phyloP scores from a whole-genome alignment of 2,888 invertebrate genomes.

The Alloscopus bannaensis region DNA sequence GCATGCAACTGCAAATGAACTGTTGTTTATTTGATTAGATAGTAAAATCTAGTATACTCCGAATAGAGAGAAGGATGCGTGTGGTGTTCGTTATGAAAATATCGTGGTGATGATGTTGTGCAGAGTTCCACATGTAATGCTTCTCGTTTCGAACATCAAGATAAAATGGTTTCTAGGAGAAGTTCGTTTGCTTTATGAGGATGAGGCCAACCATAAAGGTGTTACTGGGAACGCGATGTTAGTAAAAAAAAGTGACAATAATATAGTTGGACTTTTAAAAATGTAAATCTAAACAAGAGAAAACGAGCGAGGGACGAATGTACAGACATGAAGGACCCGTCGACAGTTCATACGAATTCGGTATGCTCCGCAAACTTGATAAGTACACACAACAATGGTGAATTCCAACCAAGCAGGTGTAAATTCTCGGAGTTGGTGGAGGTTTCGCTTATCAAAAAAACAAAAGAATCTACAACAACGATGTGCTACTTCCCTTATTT shows the following conservation, averaged over 20 bases:
- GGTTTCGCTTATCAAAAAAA: neutral
- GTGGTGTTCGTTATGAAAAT: neutral
- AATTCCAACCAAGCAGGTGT: slow-evolving; percentile 48
- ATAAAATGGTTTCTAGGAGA: slow-evolving; percentile 30
- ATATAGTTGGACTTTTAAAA: neutral
- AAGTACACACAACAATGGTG: slow-evolving; percentile 18
- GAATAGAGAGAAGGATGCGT: neutral
- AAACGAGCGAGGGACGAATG: slow-evolving; percentile 18
- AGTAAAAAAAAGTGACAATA: slow-evolving; percentile 26
- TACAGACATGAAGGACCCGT: slow-evolving; percentile 10
- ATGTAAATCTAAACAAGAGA: slow-evolving; percentile 37
- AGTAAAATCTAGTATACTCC: slow-evolving; percentile 27
- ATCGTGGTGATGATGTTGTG: slow-evolving; percentile 14
- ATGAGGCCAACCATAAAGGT: slow-evolving; percentile 45
- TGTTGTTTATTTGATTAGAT: slow-evolving; percentile 59
- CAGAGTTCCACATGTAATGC: slow-evolving; percentile 26
- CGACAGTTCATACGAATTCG: too few relatives aligned
- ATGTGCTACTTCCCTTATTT: neutral
- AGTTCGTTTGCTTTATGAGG: slow-evolving; percentile 24
- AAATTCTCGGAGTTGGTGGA: slow-evolving; percentile 46
- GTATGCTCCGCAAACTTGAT: slow-evolving; percentile 11
- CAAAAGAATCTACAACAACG: neutral
- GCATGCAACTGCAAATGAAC: slow-evolving; percentile 53
- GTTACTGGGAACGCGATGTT: slow-evolving; percentile 9
- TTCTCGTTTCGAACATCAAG: slow-evolving; percentile 41